These are phyloP conservation scores for Dromiciops gliroides DNA, from an alignment of 2,113 vertebrate genomes.

Conservation along the genomic window DNA sequence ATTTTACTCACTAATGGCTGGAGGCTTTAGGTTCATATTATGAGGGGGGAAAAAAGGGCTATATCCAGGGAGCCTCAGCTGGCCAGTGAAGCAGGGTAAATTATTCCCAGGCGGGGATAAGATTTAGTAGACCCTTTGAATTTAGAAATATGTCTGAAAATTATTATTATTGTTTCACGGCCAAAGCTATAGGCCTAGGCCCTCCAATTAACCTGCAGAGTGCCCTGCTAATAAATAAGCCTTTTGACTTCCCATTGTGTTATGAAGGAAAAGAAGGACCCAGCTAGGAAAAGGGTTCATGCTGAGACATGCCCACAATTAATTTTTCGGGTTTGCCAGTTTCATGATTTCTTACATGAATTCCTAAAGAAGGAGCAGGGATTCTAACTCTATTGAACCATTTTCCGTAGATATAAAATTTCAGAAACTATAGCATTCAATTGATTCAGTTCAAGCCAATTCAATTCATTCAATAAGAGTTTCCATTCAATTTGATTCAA, in stretches of 20 bases:
- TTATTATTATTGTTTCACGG: background rate
- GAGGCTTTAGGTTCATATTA: background rate
- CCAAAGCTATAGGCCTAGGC: background rate
- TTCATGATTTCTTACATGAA: background rate
- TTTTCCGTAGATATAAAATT: background rate
- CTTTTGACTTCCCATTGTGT: background rate
- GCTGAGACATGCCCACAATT: slow-evolving; percentile 15
- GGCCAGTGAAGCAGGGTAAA: background rate
- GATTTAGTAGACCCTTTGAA: background rate
- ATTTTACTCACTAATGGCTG: slow-evolving; percentile 1
- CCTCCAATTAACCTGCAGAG: background rate
- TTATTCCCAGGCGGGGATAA: background rate
- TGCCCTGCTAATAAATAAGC: background rate
- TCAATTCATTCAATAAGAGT: background rate
- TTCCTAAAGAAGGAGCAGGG: slow-evolving; percentile 4
- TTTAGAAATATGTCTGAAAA: slow-evolving; percentile 26
- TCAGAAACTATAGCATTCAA: background rate
- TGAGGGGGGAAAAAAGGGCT: background rate
- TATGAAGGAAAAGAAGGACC: background rate
- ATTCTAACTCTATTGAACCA: background rate
- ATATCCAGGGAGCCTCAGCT: background rate
- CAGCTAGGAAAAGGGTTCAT: background rate
- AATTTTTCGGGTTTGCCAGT: background rate
- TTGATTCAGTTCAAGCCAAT: background rate
- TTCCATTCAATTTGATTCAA: background rate